Evolutionary conservation across 2,797 vertebrate species (phyloP), one percentile per base, ranked within the genome.

Genomic region (Numenius phaeopus): DNA sequence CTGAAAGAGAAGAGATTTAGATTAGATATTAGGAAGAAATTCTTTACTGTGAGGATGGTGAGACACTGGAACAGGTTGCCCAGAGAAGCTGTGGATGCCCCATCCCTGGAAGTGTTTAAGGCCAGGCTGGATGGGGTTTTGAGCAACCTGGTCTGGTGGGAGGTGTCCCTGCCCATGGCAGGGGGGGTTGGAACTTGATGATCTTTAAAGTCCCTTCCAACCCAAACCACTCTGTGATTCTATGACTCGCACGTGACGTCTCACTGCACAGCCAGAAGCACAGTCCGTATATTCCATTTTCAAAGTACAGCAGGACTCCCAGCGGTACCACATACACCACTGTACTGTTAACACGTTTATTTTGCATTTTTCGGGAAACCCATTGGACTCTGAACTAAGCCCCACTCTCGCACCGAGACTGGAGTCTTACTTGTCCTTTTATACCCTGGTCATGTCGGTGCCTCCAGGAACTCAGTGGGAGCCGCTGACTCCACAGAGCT

Each of bases 331-430:
- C 0, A 7, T 3, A 17, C 14, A 15, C 6, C 13, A 18, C 54
- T 0, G 9, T 15, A 62, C 22, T 0, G 0, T 3, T 3, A 49
- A 34, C 23, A 40, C 8, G 22, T 32, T 10, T 24, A 14, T 9
- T 72, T 24, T 73, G 52, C 27, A 44, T 59, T 89, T 92, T 40
- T 26, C 42, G 61, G 29, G 30, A 57, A 80, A 37, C 26, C 3
- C 1, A 13, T 0, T 52, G 77, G 75, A 37, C 13, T 66, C 59
- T 66, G n/a, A 83, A 58, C 30, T 29, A 39, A 92, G 49, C 32
- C 42, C 52, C 52, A 23, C 34, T 84, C 46, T 42, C 34, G 23
- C 50, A 75, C 27, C 70, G 21, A 77, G 66, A 4, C 47, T 72
- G 55, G 14, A 80, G 30, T 77, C 59, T 34, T 22, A 46, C 86